Conservation (phyloP, 64 coral and sea anemone species). For the Montipora sp. region DNA sequence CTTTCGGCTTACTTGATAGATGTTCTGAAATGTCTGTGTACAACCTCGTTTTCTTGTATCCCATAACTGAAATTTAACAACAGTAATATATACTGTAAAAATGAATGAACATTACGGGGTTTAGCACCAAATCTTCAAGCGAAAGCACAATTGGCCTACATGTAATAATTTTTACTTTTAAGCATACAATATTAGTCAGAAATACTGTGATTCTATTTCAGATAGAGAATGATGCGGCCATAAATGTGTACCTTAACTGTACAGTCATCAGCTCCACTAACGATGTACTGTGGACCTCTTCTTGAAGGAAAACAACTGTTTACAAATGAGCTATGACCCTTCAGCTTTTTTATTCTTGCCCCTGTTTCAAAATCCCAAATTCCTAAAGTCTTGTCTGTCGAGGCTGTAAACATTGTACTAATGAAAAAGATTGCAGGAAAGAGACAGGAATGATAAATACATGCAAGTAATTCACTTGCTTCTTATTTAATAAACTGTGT, state of each 20-base stretch:
- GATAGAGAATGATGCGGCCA: background rate
- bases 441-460: background rate
- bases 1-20: conserved; percentile 80
- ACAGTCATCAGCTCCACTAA: conserved; percentile 94
- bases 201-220: no score
- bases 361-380: conserved; percentile 98
- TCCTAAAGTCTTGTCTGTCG: conserved; percentile 94
- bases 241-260: conserved; percentile 73
- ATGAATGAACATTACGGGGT: no score
- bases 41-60: conserved; percentile 96
- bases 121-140: no score
- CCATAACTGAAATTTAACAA: conserved; percentile 75
- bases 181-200: no score
- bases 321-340: conserved; percentile 95
- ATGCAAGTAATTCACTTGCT: background rate
- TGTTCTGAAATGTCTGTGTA: conserved; percentile 94
- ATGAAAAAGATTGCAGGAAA: background rate
- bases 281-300: conserved; percentile 88
- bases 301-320: conserved; percentile 93
- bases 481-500: no score
- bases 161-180: no score
- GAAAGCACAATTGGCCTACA: no score
- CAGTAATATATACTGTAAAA: no score
- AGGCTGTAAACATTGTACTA: conserved; percentile 94
- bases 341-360: conserved; percentile 87